These are phyloP conservation scores for Myodes glareolus DNA, from an alignment of 2,113 vertebrate genomes.

Conservation along the genomic window DNA sequence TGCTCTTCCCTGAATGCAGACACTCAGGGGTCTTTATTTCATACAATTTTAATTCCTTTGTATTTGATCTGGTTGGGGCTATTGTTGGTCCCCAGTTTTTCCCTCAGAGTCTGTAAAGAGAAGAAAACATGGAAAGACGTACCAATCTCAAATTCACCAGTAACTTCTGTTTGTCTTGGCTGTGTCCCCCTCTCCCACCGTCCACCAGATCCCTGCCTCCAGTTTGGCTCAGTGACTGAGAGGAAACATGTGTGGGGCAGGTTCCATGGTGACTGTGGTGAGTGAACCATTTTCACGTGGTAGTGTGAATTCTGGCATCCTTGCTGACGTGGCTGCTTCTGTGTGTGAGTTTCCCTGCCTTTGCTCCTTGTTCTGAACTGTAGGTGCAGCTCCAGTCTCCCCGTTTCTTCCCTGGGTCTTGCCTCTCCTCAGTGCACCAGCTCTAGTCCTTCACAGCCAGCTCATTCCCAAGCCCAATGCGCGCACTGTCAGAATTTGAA, in stretches of 20 bases:
- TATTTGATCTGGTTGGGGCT: background rate
- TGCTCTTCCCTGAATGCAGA: background rate
- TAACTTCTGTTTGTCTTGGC: background rate
- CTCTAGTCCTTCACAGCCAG: background rate
- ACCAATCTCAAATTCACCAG: background rate
- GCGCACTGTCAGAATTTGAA: background rate
- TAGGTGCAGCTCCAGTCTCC: background rate
- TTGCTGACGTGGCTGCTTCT: background rate
- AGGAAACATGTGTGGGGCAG: background rate
- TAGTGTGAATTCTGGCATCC: background rate
- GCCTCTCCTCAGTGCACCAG: background rate
- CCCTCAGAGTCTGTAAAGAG: constrained; percentile 52
- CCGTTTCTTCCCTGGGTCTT: background rate
- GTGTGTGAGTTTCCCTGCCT: background rate
- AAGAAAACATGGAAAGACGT: constrained; percentile 37
- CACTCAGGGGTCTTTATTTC: background rate
- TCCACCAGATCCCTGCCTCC: background rate
- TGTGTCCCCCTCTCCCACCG: background rate
- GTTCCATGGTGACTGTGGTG: background rate
- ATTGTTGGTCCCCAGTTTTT: background rate
- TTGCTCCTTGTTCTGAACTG: background rate
- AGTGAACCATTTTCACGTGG: background rate
- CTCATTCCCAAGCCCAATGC: background rate
- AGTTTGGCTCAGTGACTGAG: background rate
- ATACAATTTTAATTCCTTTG: background rate